Base-by-base conservation (phyloP, 2,888 invertebrate genomes). In the Dynastes tityus region DNA sequence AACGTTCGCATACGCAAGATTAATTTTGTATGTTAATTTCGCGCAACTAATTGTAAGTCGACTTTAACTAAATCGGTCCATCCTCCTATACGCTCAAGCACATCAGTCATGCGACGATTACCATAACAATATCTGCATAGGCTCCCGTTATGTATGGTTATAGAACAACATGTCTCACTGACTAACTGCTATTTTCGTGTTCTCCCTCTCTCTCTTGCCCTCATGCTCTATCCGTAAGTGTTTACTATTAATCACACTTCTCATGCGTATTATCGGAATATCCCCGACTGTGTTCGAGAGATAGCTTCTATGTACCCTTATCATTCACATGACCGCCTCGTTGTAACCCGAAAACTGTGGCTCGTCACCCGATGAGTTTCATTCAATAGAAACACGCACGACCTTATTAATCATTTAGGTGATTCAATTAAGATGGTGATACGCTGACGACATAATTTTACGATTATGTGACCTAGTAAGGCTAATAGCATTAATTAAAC, bases 231-330 rank as follows among this genome's bases (percentile, higher is more conserved):
- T 49, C 51, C n/a, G 68, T 77, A 67, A 77, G 77, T 79, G 79
- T 79, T 79, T 79, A 79, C 77, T 77, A 79, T 79, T 79, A 79
- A 79, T 79, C 79, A 79, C 77, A 79, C 74, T 79, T 79, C 79
- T 77, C 73, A 51, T 71, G 71, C 77, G 77, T 49, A 77, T 74
- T 77, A 77, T 77, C 79, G 73, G 77, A 74, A 74, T 65, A 73
- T 64, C 71, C 68, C 78, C 32, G 79, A 76, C 79, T 79, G 79
- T 70, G 70, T 79, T 76, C 79, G 58, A 79, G 79, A 79, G 79
- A 79, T 79, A 79, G 74, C 76, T 74, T 79, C 79, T 68, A 68
- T 68, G 79, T 75, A 79, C 79, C 79, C 79, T 79, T 79, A 79
- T 79, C 79, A 79, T 70, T 79, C 76, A 76, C 79, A 70, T 79